These are phyloP conservation scores for Gopherus flavomarginatus DNA, from an alignment of 2,113 vertebrate genomes.

Conservation along the genomic window DNA sequence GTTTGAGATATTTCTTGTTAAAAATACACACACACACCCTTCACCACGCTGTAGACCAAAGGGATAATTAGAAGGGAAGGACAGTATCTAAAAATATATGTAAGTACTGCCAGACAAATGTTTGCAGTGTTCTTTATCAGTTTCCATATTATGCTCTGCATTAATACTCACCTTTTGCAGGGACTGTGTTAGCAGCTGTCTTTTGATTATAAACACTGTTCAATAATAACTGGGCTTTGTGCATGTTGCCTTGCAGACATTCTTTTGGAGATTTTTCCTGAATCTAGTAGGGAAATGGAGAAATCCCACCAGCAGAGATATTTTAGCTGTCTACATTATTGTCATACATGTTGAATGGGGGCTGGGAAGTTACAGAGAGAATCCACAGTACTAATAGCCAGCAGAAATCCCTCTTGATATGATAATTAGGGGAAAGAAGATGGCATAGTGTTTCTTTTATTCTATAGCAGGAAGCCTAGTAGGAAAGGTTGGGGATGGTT, in stretches of 20 bases:
- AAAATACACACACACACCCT: background rate
- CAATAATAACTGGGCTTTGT: background rate
- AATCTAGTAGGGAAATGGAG: background rate
- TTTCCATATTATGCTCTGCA: background rate
- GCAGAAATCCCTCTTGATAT: background rate
- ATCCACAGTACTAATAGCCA: background rate
- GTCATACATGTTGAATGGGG: background rate
- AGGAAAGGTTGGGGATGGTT: background rate
- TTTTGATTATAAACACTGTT: background rate
- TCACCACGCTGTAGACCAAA: background rate
- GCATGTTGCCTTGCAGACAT: background rate
- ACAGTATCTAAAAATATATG: background rate
- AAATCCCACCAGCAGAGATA: background rate
- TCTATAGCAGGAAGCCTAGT: background rate
- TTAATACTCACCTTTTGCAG: background rate
- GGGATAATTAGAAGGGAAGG: accelerated
- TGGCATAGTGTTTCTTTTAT: accelerated
- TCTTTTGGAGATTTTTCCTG: background rate
- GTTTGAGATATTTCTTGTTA: background rate
- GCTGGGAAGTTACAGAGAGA: background rate
- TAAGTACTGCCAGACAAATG: background rate
- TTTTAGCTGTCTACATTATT: background rate
- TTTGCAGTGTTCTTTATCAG: background rate
- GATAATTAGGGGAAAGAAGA: background rate
- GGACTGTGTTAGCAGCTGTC: background rate